Evolutionary conservation across 2,888 invertebrate genomes (phyloP).

Genomic region (Ethmia dodecea): DNA sequence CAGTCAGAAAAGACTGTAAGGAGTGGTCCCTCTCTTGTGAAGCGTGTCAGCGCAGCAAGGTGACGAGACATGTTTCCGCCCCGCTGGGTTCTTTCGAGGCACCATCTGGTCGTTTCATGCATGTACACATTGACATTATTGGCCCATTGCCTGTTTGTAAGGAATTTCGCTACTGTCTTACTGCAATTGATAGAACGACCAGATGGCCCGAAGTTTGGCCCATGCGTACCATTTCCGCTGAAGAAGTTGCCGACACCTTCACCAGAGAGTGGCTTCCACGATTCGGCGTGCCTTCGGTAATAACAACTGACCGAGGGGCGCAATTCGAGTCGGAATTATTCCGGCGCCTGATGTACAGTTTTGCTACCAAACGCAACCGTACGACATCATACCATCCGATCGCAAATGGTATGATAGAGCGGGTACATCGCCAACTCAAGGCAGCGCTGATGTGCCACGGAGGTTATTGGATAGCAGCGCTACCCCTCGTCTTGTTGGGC

Average conservation of each 20-base stretch:
- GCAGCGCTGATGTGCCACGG: constrained; percentile 19
- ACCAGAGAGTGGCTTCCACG: constrained; percentile 19
- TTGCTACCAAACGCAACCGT: constrained; percentile 6
- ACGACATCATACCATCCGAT: constrained; percentile 15
- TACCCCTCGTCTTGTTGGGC: constrained; percentile 18
- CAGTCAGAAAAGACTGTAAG: constrained; percentile 28
- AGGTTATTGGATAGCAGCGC: constrained; percentile 14
- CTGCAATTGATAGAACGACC: constrained; percentile 29
- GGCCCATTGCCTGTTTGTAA: constrained; percentile 23
- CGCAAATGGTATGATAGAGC: constrained; percentile 16
- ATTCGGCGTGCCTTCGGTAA: constrained; percentile 16
- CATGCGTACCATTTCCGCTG: constrained; percentile 6
- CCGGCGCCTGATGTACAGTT: constrained; percentile 3
- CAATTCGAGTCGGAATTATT: too few species aligned
- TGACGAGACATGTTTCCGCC: constrained; percentile 14
- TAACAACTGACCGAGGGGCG: constrained; percentile 23
- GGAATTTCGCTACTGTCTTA: constrained; percentile 18
- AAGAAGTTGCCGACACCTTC: too few species aligned
- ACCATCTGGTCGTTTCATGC: constrained; percentile 15
- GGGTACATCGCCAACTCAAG: constrained; percentile 21
- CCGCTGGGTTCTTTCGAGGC: constrained; percentile 12
- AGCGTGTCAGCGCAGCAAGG: constrained; percentile 31
- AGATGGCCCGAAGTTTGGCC: constrained; percentile 24
- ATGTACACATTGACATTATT: constrained; percentile 43
- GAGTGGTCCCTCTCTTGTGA: constrained; percentile 31